Evolutionary conservation across 1,140 invertebrate genomes (phyloP), one percentile per base, ranked within the genome.

Genomic region (Cydia splendana): DNA sequence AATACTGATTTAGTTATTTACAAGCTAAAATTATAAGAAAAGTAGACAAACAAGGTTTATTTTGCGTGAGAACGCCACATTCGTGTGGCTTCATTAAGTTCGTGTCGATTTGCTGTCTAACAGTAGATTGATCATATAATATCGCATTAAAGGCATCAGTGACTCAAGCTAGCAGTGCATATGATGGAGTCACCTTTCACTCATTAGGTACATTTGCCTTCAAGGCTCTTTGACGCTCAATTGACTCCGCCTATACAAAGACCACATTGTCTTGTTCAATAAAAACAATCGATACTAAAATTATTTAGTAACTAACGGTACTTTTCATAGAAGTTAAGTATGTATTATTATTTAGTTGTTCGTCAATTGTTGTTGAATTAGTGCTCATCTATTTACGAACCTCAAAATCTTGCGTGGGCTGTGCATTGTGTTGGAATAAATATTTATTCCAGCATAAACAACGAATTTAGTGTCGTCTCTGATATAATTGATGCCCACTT

Each of bases 211-310:
- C 80, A 79, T 87, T 84, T 87, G 82, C 80, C 81, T 88, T 86
- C 86, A 91, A 91, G 90, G 90, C 82, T 85, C 78, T 85, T 86
- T 81, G 83, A 80, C 79, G 81, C 83, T 81, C 82, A 79, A 87
- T 85, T 75, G 83, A 78, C 79, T 84, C 45, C 79, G 81, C 38
- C 71, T 78, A 69, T 77, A 80, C 78, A 84, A 82, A 83, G 80
- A 77, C 69, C 65, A 71, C 76, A 83, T 87, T 87, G 83, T 87
- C 77, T 81, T 57, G 62, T 57, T 20, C 76, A 57, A 78, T 69
- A 76, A 81, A 82, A 82, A 78, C 57, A 78, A 77, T 78, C 76
- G 74, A 79, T 79, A 62, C 57, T 62, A 62, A 24, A 62, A 62
- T 62, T 12, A 48, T 62, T 24, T 62, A 24, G 57, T 62, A 24